phyloP scores from a whole-genome alignment of 1,140 invertebrate genomes.

The Pogonus chalceus region DNA sequence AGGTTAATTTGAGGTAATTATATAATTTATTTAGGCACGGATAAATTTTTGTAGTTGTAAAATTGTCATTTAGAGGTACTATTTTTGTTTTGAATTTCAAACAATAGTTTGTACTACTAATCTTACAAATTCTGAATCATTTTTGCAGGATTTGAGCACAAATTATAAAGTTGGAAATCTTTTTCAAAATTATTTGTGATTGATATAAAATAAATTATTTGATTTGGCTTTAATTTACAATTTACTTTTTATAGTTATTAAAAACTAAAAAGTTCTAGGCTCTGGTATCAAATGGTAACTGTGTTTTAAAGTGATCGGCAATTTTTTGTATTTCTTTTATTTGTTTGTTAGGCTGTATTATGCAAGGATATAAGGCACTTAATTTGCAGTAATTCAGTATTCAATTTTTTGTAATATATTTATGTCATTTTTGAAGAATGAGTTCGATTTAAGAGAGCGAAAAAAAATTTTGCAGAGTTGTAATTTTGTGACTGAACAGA shows the following conservation, averaged over 20 bases:
- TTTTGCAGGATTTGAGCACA: neutral
- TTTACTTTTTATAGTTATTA: neutral
- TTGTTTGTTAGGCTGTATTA: neutral
- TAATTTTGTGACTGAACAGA: too few relatives aligned
- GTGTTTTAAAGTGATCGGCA: neutral
- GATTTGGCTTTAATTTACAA: neutral
- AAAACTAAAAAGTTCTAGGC: neutral
- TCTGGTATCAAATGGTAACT: neutral
- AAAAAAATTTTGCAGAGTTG: too few relatives aligned
- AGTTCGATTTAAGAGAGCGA: too few relatives aligned
- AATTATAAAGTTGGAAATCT: neutral
- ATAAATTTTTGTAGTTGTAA: neutral
- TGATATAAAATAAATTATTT: neutral
- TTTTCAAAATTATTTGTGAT: neutral
- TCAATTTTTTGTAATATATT: neutral
- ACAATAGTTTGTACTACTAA: neutral
- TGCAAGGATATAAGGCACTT: neutral
- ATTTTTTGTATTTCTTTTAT: neutral
- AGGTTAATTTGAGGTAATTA: neutral
- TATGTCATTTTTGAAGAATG: too few relatives aligned
- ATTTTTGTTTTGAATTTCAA: neutral
- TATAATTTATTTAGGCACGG: neutral
- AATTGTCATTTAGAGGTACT: neutral
- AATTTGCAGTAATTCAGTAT: neutral
- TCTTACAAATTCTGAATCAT: neutral